Base-by-base conservation (phyloP, 1,140 invertebrate species). In the Bicyclus anynana region DNA sequence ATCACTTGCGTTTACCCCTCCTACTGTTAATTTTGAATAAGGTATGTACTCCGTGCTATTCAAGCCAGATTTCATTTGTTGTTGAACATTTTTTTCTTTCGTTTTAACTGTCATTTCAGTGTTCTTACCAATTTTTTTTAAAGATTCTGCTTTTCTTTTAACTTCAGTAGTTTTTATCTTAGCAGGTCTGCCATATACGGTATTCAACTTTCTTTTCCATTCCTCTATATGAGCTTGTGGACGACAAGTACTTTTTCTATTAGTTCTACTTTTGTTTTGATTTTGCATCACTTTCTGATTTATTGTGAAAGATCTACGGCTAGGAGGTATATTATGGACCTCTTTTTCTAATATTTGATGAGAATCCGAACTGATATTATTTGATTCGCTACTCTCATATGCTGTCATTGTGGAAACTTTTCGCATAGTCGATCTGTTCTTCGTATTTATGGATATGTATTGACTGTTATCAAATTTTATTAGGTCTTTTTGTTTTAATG, bases 31-130 rank as follows among this genome's bases (percentile, higher is more conserved):
- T 69, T 89, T 77, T 14, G 85, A 79, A 68, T 90, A 90, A 5
- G 89, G 89, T 63, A 90, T 86, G 62, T 90, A 90, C 49, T 86
- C 78, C 1, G 66, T 53, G 59, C 83, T 88, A 54, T 86, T 86
- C 56, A 77, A 20, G 13, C 40, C 5, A 60, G 59, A 37, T 44
- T 44, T 64, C 38, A 12, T 53, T 55, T 20, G 20, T 56, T 54
- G 53, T 58, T 62, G 57, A 18, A 18, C 29, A 58, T 76, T 12
- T 26, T 53, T 66, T 60, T 59, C 40, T 13, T 38, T 52, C 51
- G 73, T 56, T 64, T 18, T 23, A 26, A 27, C 5, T 9, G 5
- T 68, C 47, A 33, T 18, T n/a, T 17, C 2, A 20, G 42, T 5
- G 10, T 44, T 44, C 6, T 20, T 55, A 65, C 66, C 35, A 7